Conservation (phyloP, 2,888 invertebrate genomes). For the Abrostola tripartita region DNA sequence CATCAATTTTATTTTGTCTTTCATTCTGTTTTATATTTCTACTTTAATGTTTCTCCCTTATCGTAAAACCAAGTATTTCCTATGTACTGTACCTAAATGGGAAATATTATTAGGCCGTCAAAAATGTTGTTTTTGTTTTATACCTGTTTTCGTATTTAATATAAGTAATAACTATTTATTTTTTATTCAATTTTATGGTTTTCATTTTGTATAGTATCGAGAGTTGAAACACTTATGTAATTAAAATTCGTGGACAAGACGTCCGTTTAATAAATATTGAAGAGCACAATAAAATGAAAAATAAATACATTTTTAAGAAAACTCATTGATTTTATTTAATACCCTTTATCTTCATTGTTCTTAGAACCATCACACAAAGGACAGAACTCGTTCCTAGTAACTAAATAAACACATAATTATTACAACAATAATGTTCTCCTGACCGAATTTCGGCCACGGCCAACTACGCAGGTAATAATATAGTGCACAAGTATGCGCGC, state of each 20-base stretch:
- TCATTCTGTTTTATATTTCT: constrained; percentile 40
- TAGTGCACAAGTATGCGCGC: too few relatives aligned
- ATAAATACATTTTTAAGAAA: constrained; percentile 86
- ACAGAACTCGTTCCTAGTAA: too few relatives aligned
- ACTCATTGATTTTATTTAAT: constrained; percentile 52
- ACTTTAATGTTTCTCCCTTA: constrained; percentile 32
- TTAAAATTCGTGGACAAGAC: constrained; percentile 72
- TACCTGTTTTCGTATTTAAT: constrained; percentile 58
- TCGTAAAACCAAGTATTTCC: constrained; percentile 52
- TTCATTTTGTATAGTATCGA: constrained; percentile 73
- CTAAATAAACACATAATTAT: too few relatives aligned
- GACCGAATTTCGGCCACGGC: too few relatives aligned
- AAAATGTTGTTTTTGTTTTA: constrained; percentile 64
- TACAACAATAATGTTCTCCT: too few relatives aligned
- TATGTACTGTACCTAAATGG: constrained; percentile 45
- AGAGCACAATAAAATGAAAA: constrained; percentile 87
- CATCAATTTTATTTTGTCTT: constrained; percentile 51
- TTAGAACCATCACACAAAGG: too few relatives aligned
- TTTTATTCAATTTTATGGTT: constrained; percentile 71
- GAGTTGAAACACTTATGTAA: constrained; percentile 78
- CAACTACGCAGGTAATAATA: too few relatives aligned
- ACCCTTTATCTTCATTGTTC: neutral
- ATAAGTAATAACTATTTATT: constrained; percentile 75
- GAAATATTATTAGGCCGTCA: constrained; percentile 58
- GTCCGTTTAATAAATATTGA: constrained; percentile 83